A percentile compares a stretch with the other conserved stretches of the same genome.
phyloP scores from a whole-genome alignment of 2,888 invertebrate species.

The Cactoblastis cactorum region DNA sequence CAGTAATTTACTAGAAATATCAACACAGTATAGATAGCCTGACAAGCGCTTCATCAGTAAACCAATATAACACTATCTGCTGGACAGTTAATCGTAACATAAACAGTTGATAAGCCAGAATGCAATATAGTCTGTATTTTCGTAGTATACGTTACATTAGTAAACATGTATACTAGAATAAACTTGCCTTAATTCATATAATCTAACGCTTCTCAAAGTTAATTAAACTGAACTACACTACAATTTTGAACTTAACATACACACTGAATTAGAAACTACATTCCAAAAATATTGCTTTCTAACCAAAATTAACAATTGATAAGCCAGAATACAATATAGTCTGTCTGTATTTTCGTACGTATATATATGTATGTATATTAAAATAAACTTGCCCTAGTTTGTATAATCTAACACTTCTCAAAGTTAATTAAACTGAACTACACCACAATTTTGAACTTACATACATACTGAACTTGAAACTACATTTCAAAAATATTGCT shows the following conservation, averaged over 20 bases:
- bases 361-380: neutral
- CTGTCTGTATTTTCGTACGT: neutral
- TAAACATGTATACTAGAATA: neutral
- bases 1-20: neutral
- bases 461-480: too few relatives aligned
- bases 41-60: constrained; percentile 1
- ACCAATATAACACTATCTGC: constrained; percentile 4
- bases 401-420: too few relatives aligned
- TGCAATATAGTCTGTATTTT: neutral
- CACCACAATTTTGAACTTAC: too few relatives aligned
- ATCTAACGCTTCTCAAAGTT: too few relatives aligned
- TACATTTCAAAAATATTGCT: too few relatives aligned
- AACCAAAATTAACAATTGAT: neutral
- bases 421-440: too few relatives aligned
- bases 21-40: neutral
- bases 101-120: neutral
- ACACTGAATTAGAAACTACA: too few relatives aligned
- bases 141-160: neutral
- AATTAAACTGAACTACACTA: too few relatives aligned
- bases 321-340: neutral
- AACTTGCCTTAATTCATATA: too few relatives aligned
- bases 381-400: too few relatives aligned
- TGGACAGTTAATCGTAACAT: constrained; percentile 1
- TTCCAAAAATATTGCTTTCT: too few relatives aligned
- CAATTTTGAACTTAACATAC: too few relatives aligned